Evolutionary conservation across 2,113 vertebrate genomes (phyloP), one percentile per base, ranked within the genome.

Genomic region (Lepus americanus): DNA sequence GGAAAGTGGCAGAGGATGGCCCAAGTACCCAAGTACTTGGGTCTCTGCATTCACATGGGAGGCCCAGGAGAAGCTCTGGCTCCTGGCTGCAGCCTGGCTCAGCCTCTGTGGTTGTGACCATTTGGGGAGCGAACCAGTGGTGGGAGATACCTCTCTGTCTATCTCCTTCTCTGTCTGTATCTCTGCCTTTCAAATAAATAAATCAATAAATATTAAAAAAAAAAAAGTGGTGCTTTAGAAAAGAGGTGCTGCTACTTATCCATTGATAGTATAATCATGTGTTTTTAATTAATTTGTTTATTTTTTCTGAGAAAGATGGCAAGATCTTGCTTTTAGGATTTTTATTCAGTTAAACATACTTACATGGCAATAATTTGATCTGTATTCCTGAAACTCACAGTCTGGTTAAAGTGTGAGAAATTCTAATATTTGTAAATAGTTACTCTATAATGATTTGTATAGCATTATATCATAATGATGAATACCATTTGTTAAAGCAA

Each of bases 261-360:
- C 53, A 85, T 55, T 93, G 61, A 61, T 76, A 84, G 84, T 79
- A 70, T 84, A 87, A 87, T 77, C 55, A 44, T 44, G 44, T 44
- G 44, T 44, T 44, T 44, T 44, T 44, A 44, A 44, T 44, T 44
- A 44, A 44, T 44, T 33, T 55, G 31, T 92, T 61, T 73, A 44
- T 73, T 81, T 83, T 70, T 70, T 9, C n/a, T 80, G 14, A 72
- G 82, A 95, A 90, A 53, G 61, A 81, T 88, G 25, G 73, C 82
- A 95, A 49, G 51, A 55, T 83, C 61, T 88, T 84, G 44, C 25
- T 36, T 59, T 70, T 78, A 90, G 13, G 90, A 2, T 88, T 96
- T 92, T 87, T 36, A 72, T 85, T 49, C n/a, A 89, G 13, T 84
- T 96, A 63, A 93, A 53, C 33, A 73, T 69, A 44, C 59, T 82